Evolutionary conservation across 1,140 invertebrate genomes (phyloP).

Genomic region (Glomeris maerens): DNA sequence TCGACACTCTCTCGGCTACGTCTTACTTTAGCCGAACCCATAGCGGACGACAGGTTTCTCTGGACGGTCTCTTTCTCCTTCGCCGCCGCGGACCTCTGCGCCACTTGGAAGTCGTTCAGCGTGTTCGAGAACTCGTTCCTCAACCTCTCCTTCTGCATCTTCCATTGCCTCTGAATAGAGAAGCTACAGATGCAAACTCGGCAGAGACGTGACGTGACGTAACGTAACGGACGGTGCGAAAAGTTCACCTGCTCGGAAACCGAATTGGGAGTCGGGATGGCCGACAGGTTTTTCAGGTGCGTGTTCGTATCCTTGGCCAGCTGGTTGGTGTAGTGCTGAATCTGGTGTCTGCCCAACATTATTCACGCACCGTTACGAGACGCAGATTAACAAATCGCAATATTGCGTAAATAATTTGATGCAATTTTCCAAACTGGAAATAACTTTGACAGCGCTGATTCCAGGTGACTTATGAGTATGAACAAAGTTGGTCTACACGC

Average conservation of each 20-base stretch:
- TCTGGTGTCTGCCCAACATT: slow-evolving; percentile 53
- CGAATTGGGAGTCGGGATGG: slow-evolving; percentile 33
- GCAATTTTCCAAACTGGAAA: not conserved
- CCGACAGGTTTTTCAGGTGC: slow-evolving; percentile 62
- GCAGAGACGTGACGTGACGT: not conserved
- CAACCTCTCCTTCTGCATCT: slow-evolving; percentile 78
- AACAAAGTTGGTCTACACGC: not conserved
- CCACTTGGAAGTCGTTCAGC: slow-evolving; percentile 64
- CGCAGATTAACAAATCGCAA: not conserved
- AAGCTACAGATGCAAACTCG: not conserved
- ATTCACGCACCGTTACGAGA: not conserved
- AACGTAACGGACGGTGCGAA: not conserved
- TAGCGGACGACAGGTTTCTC: too few species aligned
- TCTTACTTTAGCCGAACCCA: too few species aligned
- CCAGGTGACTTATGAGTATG: not conserved
- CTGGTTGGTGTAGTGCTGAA: slow-evolving; percentile 90
- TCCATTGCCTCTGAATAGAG: slow-evolving; percentile 54
- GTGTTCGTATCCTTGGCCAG: slow-evolving; percentile 84
- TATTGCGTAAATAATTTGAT: not conserved
- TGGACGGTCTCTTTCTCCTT: slow-evolving; percentile 20
- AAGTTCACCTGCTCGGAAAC: slow-evolving; percentile 14
- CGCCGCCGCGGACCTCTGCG: slow-evolving; percentile 17
- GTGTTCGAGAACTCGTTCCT: slow-evolving; percentile 86
- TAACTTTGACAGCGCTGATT: not conserved
- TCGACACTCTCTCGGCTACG: too few species aligned